phyloP scores from a whole-genome alignment of 2,113 vertebrate genomes.

The Antigone vipio region DNA sequence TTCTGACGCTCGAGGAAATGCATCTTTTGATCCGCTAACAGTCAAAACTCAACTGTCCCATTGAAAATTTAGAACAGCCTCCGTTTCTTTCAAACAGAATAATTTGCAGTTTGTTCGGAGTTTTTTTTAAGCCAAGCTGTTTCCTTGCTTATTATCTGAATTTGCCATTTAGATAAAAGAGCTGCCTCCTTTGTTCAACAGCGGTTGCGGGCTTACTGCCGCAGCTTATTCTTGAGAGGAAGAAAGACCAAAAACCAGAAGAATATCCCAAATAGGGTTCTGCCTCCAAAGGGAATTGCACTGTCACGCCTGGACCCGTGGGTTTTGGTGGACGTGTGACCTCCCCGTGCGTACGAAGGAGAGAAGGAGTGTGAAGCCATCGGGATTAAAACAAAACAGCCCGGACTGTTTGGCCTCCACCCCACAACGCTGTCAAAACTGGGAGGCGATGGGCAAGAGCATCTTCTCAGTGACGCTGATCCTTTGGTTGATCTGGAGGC shows the following conservation, averaged over 20 bases:
- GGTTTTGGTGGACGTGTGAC: not conserved
- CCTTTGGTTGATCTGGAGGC: not conserved
- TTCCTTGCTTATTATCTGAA: not conserved
- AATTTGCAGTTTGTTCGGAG: not conserved
- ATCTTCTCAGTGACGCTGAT: rapidly evolving
- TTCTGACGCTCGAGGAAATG: not conserved
- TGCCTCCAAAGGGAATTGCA: not conserved
- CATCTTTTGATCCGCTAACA: not conserved
- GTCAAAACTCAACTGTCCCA: not conserved
- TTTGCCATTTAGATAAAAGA: not conserved
- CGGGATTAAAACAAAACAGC: not conserved
- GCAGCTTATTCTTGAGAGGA: not conserved
- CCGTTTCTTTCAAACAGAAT: not conserved
- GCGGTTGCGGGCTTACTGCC: not conserved
- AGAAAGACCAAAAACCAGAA: not conserved
- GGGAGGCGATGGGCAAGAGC: not conserved
- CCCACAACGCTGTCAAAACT: not conserved
- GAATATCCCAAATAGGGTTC: not conserved
- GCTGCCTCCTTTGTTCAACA: not conserved
- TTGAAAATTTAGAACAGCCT: not conserved
- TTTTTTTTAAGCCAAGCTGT: not conserved
- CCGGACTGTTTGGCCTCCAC: not conserved
- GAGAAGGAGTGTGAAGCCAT: not conserved
- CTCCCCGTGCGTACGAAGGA: rapidly evolving
- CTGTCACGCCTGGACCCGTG: not conserved